phyloP scores from a whole-genome alignment of 2,113 vertebrate species.

The Falco punctatus region DNA sequence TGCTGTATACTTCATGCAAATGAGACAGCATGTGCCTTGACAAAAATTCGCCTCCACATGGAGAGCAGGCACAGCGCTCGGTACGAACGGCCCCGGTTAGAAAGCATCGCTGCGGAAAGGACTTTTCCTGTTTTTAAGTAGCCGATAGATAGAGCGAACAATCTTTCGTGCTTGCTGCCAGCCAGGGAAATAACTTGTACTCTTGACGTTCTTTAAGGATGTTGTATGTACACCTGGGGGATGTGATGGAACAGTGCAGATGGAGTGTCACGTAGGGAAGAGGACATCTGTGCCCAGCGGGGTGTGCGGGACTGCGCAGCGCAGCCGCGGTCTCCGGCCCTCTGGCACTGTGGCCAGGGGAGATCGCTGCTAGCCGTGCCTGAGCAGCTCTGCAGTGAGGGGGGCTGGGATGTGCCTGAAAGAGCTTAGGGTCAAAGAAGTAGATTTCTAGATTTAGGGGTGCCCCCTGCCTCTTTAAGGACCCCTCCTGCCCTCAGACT shows the following conservation, averaged over 20 bases:
- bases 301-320: neutral
- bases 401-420: neutral
- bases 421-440: neutral
- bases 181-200: slow-evolving; percentile 12
- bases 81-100: neutral
- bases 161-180: slow-evolving; percentile 31
- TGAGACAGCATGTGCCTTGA: neutral
- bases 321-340: neutral
- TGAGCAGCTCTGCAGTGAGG: neutral
- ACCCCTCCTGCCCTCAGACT: neutral
- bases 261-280: neutral
- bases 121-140: slow-evolving; percentile 58
- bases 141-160: neutral
- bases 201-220: neutral
- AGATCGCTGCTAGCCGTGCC: neutral
- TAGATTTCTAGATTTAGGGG: neutral
- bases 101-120: neutral
- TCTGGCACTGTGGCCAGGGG: neutral
- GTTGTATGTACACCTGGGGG: neutral
- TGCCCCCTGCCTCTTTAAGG: neutral
- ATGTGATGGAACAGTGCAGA: neutral
- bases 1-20: neutral
- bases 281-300: neutral
- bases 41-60: neutral
- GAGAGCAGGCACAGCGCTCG: neutral